Evolutionary conservation across 2,797 vertebrate genomes (phyloP).

Genomic region (Takifugu ocellatus): DNA sequence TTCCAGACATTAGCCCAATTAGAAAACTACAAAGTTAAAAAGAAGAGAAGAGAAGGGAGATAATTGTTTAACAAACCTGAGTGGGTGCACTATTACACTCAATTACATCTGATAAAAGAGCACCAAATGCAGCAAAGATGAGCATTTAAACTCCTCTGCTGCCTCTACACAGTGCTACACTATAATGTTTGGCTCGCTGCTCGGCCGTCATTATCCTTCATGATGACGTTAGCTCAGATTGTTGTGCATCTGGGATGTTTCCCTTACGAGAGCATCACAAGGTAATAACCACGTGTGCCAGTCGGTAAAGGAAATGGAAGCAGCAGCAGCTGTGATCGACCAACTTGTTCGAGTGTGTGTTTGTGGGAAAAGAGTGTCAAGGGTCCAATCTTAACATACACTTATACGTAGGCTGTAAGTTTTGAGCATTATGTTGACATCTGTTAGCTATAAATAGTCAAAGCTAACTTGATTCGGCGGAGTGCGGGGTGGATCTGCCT

Average conservation of each 20-base stretch:
- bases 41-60: constrained; percentile 16
- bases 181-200: constrained; percentile 67
- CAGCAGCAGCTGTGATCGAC: constrained; percentile 58
- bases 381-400: no score
- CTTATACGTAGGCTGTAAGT: no score
- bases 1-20: constrained; percentile 44
- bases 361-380: no score
- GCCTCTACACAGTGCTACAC: constrained; percentile 3
- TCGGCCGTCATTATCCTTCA: constrained; percentile 65
- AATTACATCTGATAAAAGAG: neutral
- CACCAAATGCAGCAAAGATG: neutral
- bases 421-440: constrained; percentile 32
- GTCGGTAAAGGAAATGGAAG: constrained; percentile 43
- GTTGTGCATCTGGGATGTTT: constrained; percentile 67
- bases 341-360: no score
- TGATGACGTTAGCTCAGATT: constrained; percentile 65
- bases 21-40: constrained; percentile 41
- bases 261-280: constrained; percentile 23
- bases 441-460: constrained; percentile 18
- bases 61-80: constrained; percentile 17
- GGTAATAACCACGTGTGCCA: constrained; percentile 50
- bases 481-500: constrained; percentile 25
- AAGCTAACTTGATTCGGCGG: constrained; percentile 41
- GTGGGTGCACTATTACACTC: neutral
- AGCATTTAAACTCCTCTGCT: constrained; percentile 5